Conservation (phyloP, 2,888 invertebrate genomes). For the Diaprepes abbreviatus region DNA sequence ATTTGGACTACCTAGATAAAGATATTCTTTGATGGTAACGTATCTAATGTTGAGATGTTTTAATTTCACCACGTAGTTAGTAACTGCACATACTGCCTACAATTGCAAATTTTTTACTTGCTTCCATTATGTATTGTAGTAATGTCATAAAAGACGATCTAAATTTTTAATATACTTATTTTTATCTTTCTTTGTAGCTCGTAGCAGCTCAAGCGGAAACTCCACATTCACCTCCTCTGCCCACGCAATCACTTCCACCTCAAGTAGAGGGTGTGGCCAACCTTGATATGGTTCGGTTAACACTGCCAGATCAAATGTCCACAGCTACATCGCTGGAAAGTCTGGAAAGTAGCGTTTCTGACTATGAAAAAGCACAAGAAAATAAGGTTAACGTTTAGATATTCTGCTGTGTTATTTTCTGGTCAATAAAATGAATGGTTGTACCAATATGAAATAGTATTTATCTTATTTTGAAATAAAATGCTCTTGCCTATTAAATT, state of each 20-base stretch:
- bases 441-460: background rate
- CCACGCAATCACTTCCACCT: background rate
- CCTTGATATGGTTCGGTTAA: slow-evolving; percentile 64
- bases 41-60: too few species aligned
- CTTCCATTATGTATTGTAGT: too few species aligned
- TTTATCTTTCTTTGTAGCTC: slow-evolving; percentile 47
- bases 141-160: too few species aligned
- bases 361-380: slow-evolving; percentile 44
- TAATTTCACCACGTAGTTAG: too few species aligned
- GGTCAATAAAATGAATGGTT: slow-evolving; percentile 12
- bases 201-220: slow-evolving; percentile 64
- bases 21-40: too few species aligned
- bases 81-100: too few species aligned
- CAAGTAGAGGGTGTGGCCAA: slow-evolving; percentile 56
- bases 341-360: slow-evolving; percentile 61
- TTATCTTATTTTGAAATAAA: background rate
- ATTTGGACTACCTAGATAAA: too few species aligned
- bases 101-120: too few species aligned
- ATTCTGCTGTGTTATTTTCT: slow-evolving; percentile 4
- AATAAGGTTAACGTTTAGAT: slow-evolving; percentile 5
- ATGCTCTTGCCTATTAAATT: background rate
- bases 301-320: slow-evolving; percentile 62
- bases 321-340: slow-evolving; percentile 75
- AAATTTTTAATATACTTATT: slow-evolving; percentile 5
- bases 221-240: slow-evolving; percentile 22